Base-by-base conservation (phyloP, 1,140 invertebrate genomes). In the Pararge aegeria region DNA sequence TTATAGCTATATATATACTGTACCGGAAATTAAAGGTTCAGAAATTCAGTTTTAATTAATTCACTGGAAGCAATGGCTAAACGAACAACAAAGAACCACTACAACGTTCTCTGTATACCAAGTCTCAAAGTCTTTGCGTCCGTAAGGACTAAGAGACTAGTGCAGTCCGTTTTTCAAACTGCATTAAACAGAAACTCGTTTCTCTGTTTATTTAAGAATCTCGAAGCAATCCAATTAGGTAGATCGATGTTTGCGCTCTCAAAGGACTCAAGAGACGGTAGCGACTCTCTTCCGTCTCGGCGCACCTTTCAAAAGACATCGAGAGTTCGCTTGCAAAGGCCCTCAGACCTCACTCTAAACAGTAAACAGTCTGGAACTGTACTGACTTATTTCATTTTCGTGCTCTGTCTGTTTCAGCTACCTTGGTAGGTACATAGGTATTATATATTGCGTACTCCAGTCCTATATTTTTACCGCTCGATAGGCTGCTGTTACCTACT, bases 201-300 rank as follows among this genome's bases (percentile, higher is more conserved):
- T 68, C 52, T 53, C 58, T 68, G 59, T 66, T 72, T 64, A 68
- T 56, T 64, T 64, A 62, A 66, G 63, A 63, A 62, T 58, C 51
- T 58, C 61, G 55, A 61, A 67, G 70, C 78, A 80, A 83, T 83
- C 78, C 78, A 83, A 83, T 83, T 83, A 83, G 24, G 24, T 24
- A 7, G 69, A 77, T 72, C 67, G 71, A 75, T 73, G 75, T 76
- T 78, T 75, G 74, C 64, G 56, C 54, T 64, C 64, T 80, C 78
- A 80, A 81, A 81, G 68, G 72, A 53, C 60, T 75, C 60, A 72
- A n/a, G 65, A 73, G 60, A 66, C 74, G 66, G 64, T 64, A 68
- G 51, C 34, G 48, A 42, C 56, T 57, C 58, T 52, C 58, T 69
- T 73, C 66, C 65, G 66, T 67, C 16, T 61, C 61, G 55, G 30